phyloP scores from a whole-genome alignment of 2,888 invertebrate genomes.

The Isotomurus palustris region DNA sequence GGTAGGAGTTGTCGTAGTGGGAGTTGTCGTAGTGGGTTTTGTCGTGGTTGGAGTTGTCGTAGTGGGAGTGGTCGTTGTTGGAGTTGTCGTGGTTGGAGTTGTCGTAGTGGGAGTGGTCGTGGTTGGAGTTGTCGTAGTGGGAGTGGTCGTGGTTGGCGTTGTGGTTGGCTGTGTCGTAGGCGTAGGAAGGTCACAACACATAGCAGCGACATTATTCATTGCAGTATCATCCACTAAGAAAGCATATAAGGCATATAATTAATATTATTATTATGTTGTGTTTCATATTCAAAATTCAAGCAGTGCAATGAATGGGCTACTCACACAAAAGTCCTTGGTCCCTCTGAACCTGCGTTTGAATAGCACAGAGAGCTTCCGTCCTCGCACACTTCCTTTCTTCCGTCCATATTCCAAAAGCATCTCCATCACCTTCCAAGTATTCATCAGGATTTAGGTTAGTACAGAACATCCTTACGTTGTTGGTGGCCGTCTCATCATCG shows the following conservation, averaged over 20 bases:
- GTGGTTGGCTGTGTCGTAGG: neutral
- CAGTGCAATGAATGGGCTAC: neutral
- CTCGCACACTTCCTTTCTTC: constrained; percentile 1
- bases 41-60: neutral
- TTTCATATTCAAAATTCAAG: neutral
- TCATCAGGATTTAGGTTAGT: neutral
- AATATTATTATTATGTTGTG: neutral
- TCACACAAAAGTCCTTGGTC: constrained; percentile 5
- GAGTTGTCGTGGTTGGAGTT: neutral
- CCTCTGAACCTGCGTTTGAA: constrained; percentile 14
- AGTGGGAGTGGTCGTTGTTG: neutral
- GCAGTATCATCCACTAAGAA: constrained; percentile 3
- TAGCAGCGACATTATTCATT: neutral
- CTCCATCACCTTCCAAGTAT: constrained; percentile 15
- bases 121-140: constrained; percentile 1
- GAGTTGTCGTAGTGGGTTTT: neutral
- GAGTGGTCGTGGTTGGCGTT: neutral
- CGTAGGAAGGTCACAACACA: constrained; percentile 7
- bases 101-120: neutral
- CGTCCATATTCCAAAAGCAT: constrained; percentile 5
- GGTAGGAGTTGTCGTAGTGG: neutral
- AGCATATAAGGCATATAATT: neutral
- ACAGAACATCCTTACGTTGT: constrained; percentile 17
- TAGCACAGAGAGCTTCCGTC: constrained; percentile 4
- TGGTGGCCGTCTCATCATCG: constrained; percentile 17